Evolutionary conservation across 2,797 vertebrate genomes (phyloP).

Genomic region (Macrochelys suwanniensis): DNA sequence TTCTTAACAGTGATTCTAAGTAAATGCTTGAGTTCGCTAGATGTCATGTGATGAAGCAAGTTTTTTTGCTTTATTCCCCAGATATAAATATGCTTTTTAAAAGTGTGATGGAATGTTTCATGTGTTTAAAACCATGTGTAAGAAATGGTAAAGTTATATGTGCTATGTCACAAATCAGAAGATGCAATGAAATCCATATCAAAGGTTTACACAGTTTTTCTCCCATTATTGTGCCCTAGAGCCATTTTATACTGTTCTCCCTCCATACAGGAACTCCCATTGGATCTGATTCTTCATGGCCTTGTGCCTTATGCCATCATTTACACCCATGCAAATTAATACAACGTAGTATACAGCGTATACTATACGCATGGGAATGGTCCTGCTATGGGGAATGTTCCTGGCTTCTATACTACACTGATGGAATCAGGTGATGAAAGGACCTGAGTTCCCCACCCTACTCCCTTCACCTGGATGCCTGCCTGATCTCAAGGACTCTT

Average conservation of each 20-base stretch:
- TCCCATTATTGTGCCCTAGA: neutral
- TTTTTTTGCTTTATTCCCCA: neutral
- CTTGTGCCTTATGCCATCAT: neutral
- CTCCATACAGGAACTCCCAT: neutral
- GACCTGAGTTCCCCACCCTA: neutral
- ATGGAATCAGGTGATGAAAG: neutral
- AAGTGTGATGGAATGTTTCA: neutral
- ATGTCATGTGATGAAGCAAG: neutral
- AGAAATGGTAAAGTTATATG: neutral
- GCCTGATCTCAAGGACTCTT: neutral
- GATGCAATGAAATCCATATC: neutral
- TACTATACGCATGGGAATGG: neutral
- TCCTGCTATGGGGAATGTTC: neutral
- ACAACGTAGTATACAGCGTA: neutral
- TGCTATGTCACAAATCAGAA: neutral
- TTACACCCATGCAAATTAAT: neutral
- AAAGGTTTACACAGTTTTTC: neutral
- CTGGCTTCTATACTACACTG: neutral
- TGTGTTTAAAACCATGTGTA: neutral
- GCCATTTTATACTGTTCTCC: neutral
- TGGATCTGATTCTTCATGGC: neutral
- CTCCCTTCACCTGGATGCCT: neutral
- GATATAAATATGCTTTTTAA: neutral
- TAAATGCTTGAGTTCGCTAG: neutral
- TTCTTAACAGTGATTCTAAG: constrained; percentile 13